phyloP scores from a whole-genome alignment of 2,113 vertebrate species.

The Haemorhous mexicanus region DNA sequence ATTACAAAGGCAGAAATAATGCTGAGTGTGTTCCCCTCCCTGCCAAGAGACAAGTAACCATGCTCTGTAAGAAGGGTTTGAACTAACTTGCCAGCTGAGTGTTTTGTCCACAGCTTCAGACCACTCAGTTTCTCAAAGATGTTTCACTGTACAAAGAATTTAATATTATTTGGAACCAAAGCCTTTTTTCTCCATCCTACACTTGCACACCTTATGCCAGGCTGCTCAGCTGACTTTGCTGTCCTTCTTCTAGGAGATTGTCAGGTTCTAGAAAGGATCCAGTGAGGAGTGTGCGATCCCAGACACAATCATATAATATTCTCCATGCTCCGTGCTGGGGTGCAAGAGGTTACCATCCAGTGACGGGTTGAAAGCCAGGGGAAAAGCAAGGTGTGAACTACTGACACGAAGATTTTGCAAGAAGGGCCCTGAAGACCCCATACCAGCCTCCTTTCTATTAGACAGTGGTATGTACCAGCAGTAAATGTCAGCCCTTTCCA shows the following conservation, averaged over 20 bases:
- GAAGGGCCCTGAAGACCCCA: background rate
- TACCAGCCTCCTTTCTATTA: background rate
- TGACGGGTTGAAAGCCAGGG: accelerated
- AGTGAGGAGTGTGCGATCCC: background rate
- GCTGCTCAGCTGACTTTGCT: background rate
- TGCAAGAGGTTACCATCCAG: background rate
- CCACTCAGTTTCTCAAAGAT: background rate
- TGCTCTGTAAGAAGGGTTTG: background rate
- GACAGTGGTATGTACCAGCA: background rate
- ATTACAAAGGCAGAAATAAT: conserved; percentile 39
- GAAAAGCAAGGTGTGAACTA: background rate
- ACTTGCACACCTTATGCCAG: background rate
- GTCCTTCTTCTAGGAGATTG: background rate
- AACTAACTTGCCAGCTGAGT: background rate
- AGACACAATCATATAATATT: background rate
- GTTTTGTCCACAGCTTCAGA: background rate
- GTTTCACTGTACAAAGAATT: background rate
- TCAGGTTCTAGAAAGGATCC: background rate
- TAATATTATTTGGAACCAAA: background rate
- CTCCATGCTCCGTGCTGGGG: background rate
- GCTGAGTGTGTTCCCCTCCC: conserved; percentile 6
- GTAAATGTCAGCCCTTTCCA: background rate
- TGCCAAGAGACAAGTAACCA: background rate
- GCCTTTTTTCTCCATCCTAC: background rate
- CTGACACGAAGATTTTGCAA: background rate